These are phyloP conservation scores for Macroteleia sp. DNA, from an alignment of 2,888 invertebrate genomes.

Conservation along the genomic window DNA sequence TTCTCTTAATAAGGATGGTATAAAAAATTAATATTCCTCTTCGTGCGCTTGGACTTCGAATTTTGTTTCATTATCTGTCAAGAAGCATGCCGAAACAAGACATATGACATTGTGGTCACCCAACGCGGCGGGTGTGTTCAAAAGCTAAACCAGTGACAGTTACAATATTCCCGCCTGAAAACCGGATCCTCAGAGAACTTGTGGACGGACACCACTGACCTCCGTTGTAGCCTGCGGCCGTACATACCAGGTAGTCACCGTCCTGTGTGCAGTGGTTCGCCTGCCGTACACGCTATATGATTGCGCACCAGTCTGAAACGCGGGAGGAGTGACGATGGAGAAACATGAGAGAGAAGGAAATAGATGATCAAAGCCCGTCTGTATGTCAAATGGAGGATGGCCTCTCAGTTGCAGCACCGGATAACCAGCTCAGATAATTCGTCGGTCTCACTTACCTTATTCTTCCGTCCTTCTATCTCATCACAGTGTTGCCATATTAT, in stretches of 20 bases:
- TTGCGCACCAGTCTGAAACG: slow-evolving; percentile 52
- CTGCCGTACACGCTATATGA: slow-evolving; percentile 53
- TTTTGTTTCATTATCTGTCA: slow-evolving; percentile 55
- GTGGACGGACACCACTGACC: slow-evolving; percentile 68
- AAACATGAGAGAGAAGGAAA: slow-evolving; percentile 45
- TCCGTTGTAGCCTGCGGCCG: slow-evolving; percentile 65
- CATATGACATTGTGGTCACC: slow-evolving; percentile 71
- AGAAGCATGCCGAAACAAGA: slow-evolving; percentile 70
- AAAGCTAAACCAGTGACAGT: slow-evolving; percentile 70
- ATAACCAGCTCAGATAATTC: slow-evolving; percentile 69
- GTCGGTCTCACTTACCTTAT: slow-evolving; percentile 28
- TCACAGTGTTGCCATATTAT: slow-evolving; percentile 50
- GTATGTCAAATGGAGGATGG: slow-evolving; percentile 73
- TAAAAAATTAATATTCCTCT: no score
- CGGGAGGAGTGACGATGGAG: slow-evolving; percentile 53
- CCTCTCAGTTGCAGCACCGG: slow-evolving; percentile 65
- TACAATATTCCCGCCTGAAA: slow-evolving; percentile 70
- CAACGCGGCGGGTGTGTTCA: slow-evolving; percentile 52
- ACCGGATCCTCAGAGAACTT: slow-evolving; percentile 71
- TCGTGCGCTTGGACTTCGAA: no score
- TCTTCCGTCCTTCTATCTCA: slow-evolving; percentile 25
- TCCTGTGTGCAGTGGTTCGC: slow-evolving; percentile 63
- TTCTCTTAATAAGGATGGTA: no score
- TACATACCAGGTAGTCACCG: slow-evolving; percentile 59
- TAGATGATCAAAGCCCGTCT: slow-evolving; percentile 76